Evolutionary conservation across 2,113 vertebrate species (phyloP).

Genomic region (Hippocampus barbouri): DNA sequence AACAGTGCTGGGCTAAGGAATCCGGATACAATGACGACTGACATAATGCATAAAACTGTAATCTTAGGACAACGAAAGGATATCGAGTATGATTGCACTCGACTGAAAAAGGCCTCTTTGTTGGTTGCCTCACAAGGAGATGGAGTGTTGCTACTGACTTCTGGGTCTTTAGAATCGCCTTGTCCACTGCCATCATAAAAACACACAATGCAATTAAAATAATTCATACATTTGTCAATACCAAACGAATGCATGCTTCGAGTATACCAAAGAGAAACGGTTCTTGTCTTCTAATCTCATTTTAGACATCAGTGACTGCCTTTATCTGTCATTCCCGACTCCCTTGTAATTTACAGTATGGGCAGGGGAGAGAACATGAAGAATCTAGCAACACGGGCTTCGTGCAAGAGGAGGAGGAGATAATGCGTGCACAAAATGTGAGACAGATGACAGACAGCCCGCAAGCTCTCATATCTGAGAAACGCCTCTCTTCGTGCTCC

Average conservation of each 20-base stretch:
- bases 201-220: not conserved
- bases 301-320: not conserved
- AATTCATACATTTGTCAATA: not conserved
- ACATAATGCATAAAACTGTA: not conserved
- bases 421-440: not conserved
- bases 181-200: conserved; percentile 50
- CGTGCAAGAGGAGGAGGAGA: not conserved
- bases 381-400: not conserved
- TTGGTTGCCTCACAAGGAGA: conserved; percentile 79
- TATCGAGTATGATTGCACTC: conserved; percentile 94
- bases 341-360: not conserved
- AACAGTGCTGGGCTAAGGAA: conserved; percentile 82
- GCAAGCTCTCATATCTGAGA: not conserved
- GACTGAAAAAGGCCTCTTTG: conserved; percentile 86
- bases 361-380: not conserved
- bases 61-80: conserved; percentile 72
- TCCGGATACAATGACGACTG: not conserved
- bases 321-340: not conserved
- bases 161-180: conserved; percentile 36
- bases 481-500: not conserved
- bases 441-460: not conserved
- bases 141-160: conserved; percentile 48
- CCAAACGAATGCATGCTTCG: not conserved
- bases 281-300: not conserved
- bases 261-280: not conserved